Evolutionary conservation across 2,888 invertebrate genomes (phyloP), one percentile per base, ranked within the genome.

Genomic region (Harpalus rubripes): DNA sequence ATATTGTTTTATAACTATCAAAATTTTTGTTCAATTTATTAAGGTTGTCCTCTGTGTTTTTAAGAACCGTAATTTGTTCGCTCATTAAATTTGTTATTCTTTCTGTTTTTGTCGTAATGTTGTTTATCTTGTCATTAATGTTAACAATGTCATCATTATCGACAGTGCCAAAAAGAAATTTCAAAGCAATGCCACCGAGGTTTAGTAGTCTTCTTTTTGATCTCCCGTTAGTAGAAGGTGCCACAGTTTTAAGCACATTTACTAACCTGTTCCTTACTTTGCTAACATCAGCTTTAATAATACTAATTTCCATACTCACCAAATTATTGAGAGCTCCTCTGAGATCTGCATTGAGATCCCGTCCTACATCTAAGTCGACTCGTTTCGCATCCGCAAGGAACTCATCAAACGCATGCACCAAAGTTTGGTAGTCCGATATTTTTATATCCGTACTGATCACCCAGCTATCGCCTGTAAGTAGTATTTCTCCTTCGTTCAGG

Each of bases 381-480:
- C 2, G n/a, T 58, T 58, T n/a, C 7, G 58, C 58, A 10, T 44
- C 44, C 44, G 44, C 1, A 10, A 58, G 58, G 7, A 58, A 15
- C 12, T 1, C 15, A 58, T 16, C 61, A 59, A 59, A 80, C 4
- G 10, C 26, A 7, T 59, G 26, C 26, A 61, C n/a, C 26, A 18
- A 16, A 58, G 44, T 56, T 22, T 52, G 18, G 80, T 80, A 80
- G 8, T 22, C 58, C 10, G 44, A 15, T 16, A 80, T 26, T 12
- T 56, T 16, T n/a, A 80, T 61, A 26, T 80, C 80, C 5, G 81
- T 81, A 15, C 63, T 63, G n/a, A 81, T 12, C 8, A 81, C 61
- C 63, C 63, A 81, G 26, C 61, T 32, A 63, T 81, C 63, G 10
- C 63, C 81, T 16, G 81, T 81, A 39, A 81, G 61, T 41, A 81